Evolutionary conservation across 2,888 invertebrate genomes (phyloP).

Genomic region (Xestobium rufovillosum): DNA sequence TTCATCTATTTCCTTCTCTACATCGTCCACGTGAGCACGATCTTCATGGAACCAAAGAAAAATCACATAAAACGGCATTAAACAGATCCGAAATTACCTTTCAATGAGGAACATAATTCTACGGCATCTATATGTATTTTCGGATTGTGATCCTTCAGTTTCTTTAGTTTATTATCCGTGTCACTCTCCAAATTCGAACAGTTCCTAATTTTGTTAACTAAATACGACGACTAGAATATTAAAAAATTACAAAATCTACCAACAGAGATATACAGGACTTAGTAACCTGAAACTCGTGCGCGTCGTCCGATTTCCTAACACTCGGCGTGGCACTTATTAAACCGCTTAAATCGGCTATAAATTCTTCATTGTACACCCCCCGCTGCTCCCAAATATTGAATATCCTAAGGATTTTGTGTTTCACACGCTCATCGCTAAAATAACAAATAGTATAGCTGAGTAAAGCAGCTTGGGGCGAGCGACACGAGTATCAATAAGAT

Average conservation of each 20-base stretch:
- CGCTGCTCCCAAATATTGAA: slow-evolving; percentile 96
- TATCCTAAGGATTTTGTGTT: slow-evolving; percentile 77
- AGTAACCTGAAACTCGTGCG: slow-evolving; percentile 69
- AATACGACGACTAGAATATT: slow-evolving; percentile 55
- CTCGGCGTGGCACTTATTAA: slow-evolving; percentile 71
- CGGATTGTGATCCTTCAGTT: slow-evolving; percentile 60
- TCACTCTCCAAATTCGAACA: slow-evolving; percentile 66
- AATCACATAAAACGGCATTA: too few relatives aligned
- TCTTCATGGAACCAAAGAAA: slow-evolving; percentile 50
- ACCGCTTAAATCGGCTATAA: slow-evolving; percentile 78
- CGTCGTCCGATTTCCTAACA: slow-evolving; percentile 58
- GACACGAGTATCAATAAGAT: too few relatives aligned
- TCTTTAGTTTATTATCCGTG: slow-evolving; percentile 62
- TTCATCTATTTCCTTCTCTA: slow-evolving; percentile 79
- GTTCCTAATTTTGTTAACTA: slow-evolving; percentile 68
- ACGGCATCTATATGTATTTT: slow-evolving; percentile 56
- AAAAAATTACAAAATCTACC: slow-evolving; percentile 6
- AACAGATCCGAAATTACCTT: slow-evolving; percentile 64
- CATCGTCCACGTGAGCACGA: slow-evolving; percentile 77
- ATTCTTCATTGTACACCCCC: slow-evolving; percentile 83
- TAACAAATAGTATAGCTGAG: slow-evolving; percentile 12
- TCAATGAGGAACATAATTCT: slow-evolving; percentile 72
- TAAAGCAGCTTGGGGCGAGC: too few relatives aligned
- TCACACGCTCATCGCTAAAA: slow-evolving; percentile 79
- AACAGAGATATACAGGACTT: slow-evolving; percentile 7